Percentiles rank a stretch among this genome's conserved stretches.
Conservation (phyloP, 2,888 invertebrate genomes). For the Bugula neritina region DNA sequence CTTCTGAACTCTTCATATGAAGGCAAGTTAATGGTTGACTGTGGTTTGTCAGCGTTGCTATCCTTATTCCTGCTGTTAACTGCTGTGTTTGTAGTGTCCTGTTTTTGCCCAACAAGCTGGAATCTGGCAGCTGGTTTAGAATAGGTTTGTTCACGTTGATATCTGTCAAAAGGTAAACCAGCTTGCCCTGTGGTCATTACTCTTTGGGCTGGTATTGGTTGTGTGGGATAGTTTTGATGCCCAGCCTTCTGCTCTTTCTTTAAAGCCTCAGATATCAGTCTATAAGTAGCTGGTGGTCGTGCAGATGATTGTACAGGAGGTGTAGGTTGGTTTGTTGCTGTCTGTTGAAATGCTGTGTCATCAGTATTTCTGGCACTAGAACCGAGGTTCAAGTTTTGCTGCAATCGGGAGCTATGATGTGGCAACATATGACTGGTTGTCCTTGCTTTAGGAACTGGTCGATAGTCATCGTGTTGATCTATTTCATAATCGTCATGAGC, state of each 20-base stretch:
- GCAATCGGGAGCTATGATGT: not conserved
- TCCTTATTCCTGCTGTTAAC: no score
- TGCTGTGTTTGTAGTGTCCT: no score
- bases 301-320: not conserved
- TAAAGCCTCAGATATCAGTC: conserved; percentile 2
- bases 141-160: no score
- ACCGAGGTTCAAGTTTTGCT: not conserved
- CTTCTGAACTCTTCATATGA: not conserved
- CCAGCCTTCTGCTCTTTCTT: not conserved
- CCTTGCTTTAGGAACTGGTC: not conserved
- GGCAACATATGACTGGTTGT: not conserved
- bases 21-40: no score
- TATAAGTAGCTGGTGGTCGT: not conserved
- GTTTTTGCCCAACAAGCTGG: no score
- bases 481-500: no score
- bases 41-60: not conserved
- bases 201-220: not conserved
- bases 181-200: no score
- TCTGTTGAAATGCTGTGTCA: not conserved
- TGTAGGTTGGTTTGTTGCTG: not conserved
- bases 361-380: not conserved
- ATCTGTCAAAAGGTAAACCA: no score
- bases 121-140: no score
- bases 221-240: not conserved
- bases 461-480: not conserved